Evolutionary conservation across 2,888 invertebrate genomes (phyloP).

Genomic region (Drosophila fungiperda): DNA sequence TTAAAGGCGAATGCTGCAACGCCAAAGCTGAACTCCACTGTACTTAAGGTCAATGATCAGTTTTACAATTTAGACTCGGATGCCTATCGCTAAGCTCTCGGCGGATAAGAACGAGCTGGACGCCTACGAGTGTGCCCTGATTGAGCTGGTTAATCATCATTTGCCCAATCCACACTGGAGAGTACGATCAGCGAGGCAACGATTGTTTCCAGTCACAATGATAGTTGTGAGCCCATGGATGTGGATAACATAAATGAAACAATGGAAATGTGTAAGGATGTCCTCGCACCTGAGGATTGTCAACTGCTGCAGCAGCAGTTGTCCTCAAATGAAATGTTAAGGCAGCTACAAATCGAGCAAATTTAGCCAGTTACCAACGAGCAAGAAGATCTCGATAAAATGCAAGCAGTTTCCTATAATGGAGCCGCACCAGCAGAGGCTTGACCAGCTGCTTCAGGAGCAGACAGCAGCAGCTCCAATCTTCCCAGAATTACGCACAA

Average conservation of each 20-base stretch:
- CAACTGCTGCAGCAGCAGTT: constrained; percentile 51
- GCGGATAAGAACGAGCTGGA: constrained; percentile 67
- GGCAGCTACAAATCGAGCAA: not conserved
- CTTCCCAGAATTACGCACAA: not conserved
- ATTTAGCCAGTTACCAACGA: not conserved
- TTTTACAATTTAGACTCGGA: constrained; percentile 67
- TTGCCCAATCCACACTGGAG: constrained; percentile 52
- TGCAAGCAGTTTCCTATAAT: not conserved
- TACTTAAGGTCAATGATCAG: constrained; percentile 33
- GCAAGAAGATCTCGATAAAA: no score
- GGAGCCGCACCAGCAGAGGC: not conserved
- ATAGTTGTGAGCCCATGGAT: constrained; percentile 80
- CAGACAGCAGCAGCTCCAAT: not conserved
- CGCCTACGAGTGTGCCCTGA: constrained; percentile 73
- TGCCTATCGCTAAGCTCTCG: constrained; percentile 70
- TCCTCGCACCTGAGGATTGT: constrained; percentile 56
- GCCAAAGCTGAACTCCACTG: constrained; percentile 28
- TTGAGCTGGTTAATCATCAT: constrained; percentile 52
- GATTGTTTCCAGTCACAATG: constrained; percentile 29
- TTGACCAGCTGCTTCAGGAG: not conserved
- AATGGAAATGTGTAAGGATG: constrained; percentile 63
- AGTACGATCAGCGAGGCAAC: constrained; percentile 41
- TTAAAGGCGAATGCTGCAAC: constrained; percentile 27
- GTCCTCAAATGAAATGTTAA: not conserved
- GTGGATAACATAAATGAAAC: constrained; percentile 75